phyloP scores from a whole-genome alignment of 2,797 vertebrate genomes.

The Avahi laniger region DNA sequence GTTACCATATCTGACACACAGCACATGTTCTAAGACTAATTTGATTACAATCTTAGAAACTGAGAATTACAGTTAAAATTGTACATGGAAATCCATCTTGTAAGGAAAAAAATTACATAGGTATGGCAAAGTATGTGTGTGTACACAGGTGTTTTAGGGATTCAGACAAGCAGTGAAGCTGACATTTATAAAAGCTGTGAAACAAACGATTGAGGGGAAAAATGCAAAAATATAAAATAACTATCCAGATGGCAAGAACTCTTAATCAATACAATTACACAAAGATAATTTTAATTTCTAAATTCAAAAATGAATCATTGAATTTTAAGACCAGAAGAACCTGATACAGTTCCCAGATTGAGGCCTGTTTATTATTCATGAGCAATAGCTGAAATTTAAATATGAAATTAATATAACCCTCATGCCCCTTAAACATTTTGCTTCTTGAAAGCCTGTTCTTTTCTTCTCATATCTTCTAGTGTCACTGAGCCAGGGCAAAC shows the following conservation, averaged over 20 bases:
- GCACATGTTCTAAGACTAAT: not conserved
- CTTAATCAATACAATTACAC: slow-evolving; percentile 61
- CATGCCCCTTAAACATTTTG: not conserved
- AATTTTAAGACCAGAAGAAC: slow-evolving; percentile 50
- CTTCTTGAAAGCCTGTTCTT: not conserved
- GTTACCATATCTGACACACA: not conserved
- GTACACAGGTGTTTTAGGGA: not conserved
- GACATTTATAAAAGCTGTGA: slow-evolving; percentile 16
- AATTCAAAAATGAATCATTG: slow-evolving; percentile 63
- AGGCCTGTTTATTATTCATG: slow-evolving; percentile 42
- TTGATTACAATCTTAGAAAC: not conserved
- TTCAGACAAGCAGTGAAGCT: not conserved
- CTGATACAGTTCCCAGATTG: slow-evolving; percentile 4
- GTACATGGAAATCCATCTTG: not conserved
- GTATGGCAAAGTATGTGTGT: not conserved
- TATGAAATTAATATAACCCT: not conserved
- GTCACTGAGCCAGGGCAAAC: not conserved
- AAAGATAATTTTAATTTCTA: slow-evolving; percentile 66
- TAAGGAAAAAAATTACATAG: not conserved
- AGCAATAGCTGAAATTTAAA: slow-evolving; percentile 35
- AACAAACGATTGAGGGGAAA: slow-evolving; percentile 43
- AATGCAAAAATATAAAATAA: slow-evolving; percentile 48
- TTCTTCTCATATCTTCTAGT: not conserved
- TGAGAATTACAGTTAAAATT: not conserved
- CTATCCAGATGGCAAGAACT: slow-evolving; percentile 58